Evolutionary conservation across 2,797 vertebrate genomes (phyloP).

Genomic region (Leptodactylus fallax): DNA sequence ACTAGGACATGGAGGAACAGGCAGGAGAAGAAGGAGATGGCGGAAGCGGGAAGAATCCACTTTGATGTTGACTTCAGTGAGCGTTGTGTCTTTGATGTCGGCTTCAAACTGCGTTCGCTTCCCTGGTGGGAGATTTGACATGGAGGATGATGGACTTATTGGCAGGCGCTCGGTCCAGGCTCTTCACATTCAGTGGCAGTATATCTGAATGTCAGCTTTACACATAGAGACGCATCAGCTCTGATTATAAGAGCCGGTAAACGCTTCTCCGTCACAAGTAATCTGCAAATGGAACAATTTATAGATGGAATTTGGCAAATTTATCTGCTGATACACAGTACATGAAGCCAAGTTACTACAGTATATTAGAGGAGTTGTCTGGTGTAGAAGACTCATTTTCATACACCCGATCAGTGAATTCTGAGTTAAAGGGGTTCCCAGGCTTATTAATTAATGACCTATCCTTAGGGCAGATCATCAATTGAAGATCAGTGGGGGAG

Average conservation of each 20-base stretch:
- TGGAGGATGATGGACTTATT: slow-evolving; percentile 51
- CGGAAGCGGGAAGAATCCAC: slow-evolving; percentile 13
- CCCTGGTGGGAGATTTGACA: slow-evolving; percentile 52
- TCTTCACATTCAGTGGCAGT: slow-evolving; percentile 12
- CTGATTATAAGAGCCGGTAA: background rate
- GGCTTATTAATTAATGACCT: too few relatives aligned
- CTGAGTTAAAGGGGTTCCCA: too few relatives aligned
- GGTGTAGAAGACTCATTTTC: too few relatives aligned
- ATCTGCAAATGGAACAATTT: background rate
- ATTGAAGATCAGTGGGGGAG: too few relatives aligned
- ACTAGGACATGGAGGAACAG: background rate
- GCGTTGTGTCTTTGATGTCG: slow-evolving; percentile 55
- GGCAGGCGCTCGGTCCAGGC: slow-evolving; percentile 5
- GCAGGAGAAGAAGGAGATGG: slow-evolving; percentile 3
- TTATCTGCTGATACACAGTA: background rate
- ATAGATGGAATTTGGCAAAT: background rate
- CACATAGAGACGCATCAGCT: background rate
- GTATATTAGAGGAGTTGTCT: too few relatives aligned
- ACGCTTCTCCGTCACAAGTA: background rate
- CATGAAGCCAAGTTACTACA: background rate
- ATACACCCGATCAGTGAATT: too few relatives aligned
- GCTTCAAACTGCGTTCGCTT: slow-evolving; percentile 50
- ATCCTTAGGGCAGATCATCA: too few relatives aligned
- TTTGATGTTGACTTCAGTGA: slow-evolving; percentile 62
- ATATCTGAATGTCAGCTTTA: background rate